phyloP scores from a whole-genome alignment of 2,888 invertebrate species.

The Tinea trinotella region DNA sequence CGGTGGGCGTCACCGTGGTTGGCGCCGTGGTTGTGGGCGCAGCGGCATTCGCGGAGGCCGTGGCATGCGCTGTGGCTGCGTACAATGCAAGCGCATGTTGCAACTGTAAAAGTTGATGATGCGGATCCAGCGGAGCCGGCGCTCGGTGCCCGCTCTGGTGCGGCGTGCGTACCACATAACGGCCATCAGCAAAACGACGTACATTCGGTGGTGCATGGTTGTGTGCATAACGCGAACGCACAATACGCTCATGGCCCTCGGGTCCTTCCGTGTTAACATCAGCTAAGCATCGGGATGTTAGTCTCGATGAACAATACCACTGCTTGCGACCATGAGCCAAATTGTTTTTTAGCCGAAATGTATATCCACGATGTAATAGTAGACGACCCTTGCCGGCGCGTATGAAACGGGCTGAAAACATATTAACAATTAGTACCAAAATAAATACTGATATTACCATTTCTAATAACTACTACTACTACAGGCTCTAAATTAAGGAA shows the following conservation, averaged over 20 bases:
- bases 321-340: conserved; percentile 66
- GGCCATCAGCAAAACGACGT: conserved; percentile 63
- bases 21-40: conserved; percentile 34
- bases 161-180: conserved; percentile 64
- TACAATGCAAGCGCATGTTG: conserved; percentile 64
- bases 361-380: conserved; percentile 61
- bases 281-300: conserved; percentile 62
- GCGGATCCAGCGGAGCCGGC: conserved; percentile 59
- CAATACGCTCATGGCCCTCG: conserved; percentile 65
- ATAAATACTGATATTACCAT: neutral
- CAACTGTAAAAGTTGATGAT: conserved; percentile 62
- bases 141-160: conserved; percentile 66
- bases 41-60: conserved; percentile 48
- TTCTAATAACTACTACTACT: neutral
- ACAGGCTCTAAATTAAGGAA: neutral
- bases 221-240: conserved; percentile 62
- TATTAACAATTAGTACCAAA: neutral
- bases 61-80: conserved; percentile 60
- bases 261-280: conserved; percentile 66
- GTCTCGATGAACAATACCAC: conserved; percentile 65
- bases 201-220: conserved; percentile 67
- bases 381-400: conserved; percentile 63
- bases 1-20: conserved; percentile 25
- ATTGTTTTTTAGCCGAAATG: conserved; percentile 65
- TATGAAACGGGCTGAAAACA: conserved; percentile 55